phyloP scores from a whole-genome alignment of 2,888 invertebrate genomes.

The Myopa tessellatipennis region DNA sequence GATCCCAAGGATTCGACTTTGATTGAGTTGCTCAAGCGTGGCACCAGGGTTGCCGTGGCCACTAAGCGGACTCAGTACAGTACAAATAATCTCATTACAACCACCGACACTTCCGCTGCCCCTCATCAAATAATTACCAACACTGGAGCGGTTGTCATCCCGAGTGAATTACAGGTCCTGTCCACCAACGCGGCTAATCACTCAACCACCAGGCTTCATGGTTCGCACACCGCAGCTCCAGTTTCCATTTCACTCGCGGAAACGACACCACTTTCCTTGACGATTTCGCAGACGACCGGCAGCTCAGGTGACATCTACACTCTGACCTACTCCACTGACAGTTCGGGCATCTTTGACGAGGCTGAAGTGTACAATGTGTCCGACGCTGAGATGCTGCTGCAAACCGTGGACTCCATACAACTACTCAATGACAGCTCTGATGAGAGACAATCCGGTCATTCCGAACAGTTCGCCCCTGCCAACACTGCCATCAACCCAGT shows the following conservation, averaged over 20 bases:
- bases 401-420: slow-evolving; percentile 76
- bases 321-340: slow-evolving; percentile 72
- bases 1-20: slow-evolving; percentile 79
- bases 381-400: slow-evolving; percentile 76
- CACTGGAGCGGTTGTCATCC: slow-evolving; percentile 66
- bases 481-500: slow-evolving; percentile 17
- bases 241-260: slow-evolving; percentile 59
- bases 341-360: slow-evolving; percentile 72
- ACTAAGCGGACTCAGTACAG: slow-evolving; percentile 73
- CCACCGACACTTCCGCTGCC: slow-evolving; percentile 57
- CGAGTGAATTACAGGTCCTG: slow-evolving; percentile 62
- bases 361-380: slow-evolving; percentile 83
- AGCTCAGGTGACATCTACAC: slow-evolving; percentile 72
- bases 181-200: slow-evolving; percentile 56
- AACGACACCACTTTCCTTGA: slow-evolving; percentile 64
- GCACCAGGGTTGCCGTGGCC: slow-evolving; percentile 77
- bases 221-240: slow-evolving; percentile 36
- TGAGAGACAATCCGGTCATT: slow-evolving; percentile 68
- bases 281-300: slow-evolving; percentile 62
- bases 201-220: slow-evolving; percentile 42
- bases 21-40: slow-evolving; percentile 81
- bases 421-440: slow-evolving; percentile 75
- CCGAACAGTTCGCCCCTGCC: slow-evolving; percentile 57
- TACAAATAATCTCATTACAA: slow-evolving; percentile 55
- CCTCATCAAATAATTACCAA: slow-evolving; percentile 70